Evolutionary conservation across 2,113 vertebrate genomes (phyloP).

Genomic region (Neomonachus schauinslandi): DNA sequence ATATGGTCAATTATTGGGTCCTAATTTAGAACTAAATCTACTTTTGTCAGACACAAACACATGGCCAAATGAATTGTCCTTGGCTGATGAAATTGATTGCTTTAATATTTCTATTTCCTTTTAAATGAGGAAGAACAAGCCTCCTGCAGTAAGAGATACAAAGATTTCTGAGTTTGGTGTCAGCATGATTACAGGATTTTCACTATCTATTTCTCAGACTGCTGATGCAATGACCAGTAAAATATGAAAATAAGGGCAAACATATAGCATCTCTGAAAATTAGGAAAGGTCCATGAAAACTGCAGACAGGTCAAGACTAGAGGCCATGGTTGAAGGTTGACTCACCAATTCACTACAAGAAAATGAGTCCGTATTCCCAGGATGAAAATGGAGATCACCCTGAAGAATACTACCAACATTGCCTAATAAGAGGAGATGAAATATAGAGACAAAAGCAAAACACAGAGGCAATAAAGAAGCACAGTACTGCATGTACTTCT

Average conservation of each 20-base stretch:
- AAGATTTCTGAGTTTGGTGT: neutral
- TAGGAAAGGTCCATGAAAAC: neutral
- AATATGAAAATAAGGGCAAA: neutral
- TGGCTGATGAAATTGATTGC: neutral
- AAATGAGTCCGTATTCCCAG: neutral
- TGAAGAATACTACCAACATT: neutral
- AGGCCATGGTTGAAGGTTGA: neutral
- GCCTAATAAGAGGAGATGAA: neutral
- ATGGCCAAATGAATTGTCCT: neutral
- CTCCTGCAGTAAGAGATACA: neutral
- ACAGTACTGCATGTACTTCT: neutral
- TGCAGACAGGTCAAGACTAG: neutral
- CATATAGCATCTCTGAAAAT: conserved; percentile 1
- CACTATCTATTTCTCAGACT: neutral
- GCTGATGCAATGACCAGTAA: neutral
- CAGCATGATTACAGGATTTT: neutral
- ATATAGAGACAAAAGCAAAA: neutral
- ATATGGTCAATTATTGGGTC: neutral
- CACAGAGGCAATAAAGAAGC: neutral
- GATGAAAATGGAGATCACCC: neutral
- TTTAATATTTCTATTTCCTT: neutral
- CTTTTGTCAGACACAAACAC: neutral
- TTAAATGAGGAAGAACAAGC: neutral
- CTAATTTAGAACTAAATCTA: neutral
- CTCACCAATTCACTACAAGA: neutral